Percentiles rank a stretch among this genome's conserved stretches.
These are phyloP conservation scores for Zophobas atratus DNA, from an alignment of 1,140 invertebrate species.

Conservation along the genomic window DNA sequence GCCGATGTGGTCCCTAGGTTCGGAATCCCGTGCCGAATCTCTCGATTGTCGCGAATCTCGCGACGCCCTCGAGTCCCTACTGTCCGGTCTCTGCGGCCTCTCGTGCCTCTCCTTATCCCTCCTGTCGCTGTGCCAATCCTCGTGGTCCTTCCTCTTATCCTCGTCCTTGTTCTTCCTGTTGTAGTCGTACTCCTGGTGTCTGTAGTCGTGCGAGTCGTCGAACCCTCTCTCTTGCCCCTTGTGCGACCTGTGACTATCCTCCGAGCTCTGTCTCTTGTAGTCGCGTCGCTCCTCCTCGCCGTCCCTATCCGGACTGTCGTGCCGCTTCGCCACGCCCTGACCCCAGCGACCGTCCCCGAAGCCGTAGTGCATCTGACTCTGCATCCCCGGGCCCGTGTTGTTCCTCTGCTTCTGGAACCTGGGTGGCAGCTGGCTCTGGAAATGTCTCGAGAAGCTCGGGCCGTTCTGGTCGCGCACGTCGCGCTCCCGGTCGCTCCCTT, in stretches of 20 bases:
- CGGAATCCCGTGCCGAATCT: conserved; percentile 63
- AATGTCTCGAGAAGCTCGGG: conserved; percentile 78
- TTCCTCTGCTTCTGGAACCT: conserved; percentile 80
- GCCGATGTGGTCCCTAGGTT: conserved; percentile 61
- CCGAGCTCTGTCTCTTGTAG: conserved; percentile 58
- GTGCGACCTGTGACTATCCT: conserved; percentile 57
- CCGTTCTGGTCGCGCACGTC: conserved; percentile 61
- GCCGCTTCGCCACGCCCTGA: conserved; percentile 20
- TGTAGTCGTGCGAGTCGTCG: conserved; percentile 53
- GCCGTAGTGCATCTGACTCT: conserved; percentile 42
- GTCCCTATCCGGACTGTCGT: conserved; percentile 57
- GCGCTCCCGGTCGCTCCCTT: conserved; percentile 67
- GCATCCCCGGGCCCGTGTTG: conserved; percentile 54
- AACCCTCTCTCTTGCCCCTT: conserved; percentile 53
- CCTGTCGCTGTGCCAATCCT: conserved; percentile 51
- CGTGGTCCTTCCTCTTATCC: conserved; percentile 49
- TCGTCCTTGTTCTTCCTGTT: conserved; percentile 45
- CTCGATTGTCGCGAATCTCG: conserved; percentile 72
- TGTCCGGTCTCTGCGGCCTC: conserved; percentile 74
- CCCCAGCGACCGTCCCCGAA: conserved; percentile 50
- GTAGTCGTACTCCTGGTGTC: conserved; percentile 56
- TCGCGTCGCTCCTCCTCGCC: conserved; percentile 57
- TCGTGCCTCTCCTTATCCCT: conserved; percentile 61
- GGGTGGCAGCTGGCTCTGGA: conserved; percentile 87
- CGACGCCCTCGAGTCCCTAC: conserved; percentile 72